These are phyloP conservation scores for Cyanoramphus novaezelandiae DNA, from an alignment of 2,113 vertebrate species.

Conservation along the genomic window DNA sequence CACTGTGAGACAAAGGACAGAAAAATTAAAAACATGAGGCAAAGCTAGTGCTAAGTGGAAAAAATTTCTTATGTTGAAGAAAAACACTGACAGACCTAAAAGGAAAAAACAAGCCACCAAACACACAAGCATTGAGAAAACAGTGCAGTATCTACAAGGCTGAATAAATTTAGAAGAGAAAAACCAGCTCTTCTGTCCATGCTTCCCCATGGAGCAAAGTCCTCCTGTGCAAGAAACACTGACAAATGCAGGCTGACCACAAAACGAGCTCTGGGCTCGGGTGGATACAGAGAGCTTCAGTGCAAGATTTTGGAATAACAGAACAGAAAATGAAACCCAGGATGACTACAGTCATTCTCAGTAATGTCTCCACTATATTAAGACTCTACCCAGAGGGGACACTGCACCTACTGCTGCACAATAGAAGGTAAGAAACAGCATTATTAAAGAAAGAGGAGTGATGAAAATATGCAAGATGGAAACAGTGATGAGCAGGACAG, in stretches of 20 bases:
- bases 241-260: not conserved
- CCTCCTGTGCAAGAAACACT: not conserved
- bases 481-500: not conserved
- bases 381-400: not conserved
- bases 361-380: not conserved
- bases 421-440: rapidly evolving
- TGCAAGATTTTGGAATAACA: not conserved
- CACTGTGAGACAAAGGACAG: not conserved
- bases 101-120: not conserved
- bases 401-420: not conserved
- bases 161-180: not conserved
- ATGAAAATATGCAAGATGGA: rapidly evolving
- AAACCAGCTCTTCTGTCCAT: not conserved
- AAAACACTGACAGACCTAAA: not conserved
- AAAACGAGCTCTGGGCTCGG: not conserved
- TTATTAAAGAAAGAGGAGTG: not conserved
- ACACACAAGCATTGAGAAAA: not conserved
- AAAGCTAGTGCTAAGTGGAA: not conserved
- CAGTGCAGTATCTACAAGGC: not conserved
- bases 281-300: too few relatives aligned
- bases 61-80: not conserved
- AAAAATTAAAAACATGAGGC: not conserved
- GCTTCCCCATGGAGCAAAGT: not conserved
- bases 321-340: not conserved
- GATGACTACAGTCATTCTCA: not conserved